Evolutionary conservation across 1,140 invertebrate genomes (phyloP), one percentile per base, ranked within the genome.

Genomic region (Olivierus martensii): DNA sequence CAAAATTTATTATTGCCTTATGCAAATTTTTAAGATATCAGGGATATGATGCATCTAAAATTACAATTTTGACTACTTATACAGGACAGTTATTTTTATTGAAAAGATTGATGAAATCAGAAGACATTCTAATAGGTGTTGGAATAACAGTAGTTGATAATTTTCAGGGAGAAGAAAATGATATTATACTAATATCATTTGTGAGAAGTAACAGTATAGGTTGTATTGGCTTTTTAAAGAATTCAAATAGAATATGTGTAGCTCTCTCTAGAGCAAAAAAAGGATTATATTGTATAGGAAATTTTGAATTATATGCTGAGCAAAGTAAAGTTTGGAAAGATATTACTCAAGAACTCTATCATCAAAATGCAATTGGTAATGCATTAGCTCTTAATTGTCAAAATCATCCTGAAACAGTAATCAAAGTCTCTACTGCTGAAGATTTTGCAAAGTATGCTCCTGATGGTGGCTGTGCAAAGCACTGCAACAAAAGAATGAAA

Each of bases 131-230:
- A 3, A 4, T 51, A n/a, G 45, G 41, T 19, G 48, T 61, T 15
- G 17, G 62, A 47, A 74, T 87, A 17, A 75, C 77, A 36, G 76
- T 78, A 5, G 77, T 90, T 2, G 87, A 91, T 65, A 87, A 84
- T 64, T 89, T 77, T 63, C 85, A 89, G 73, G 87, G 87, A 1
- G 81, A 89, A 66, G 87, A 92, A 68, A 83, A 79, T 38, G 79
- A 86, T 58, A 87, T 92, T 34, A 81, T 91, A 51, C 63, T 92
- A 3, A 63, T 91, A 11, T 90, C 87, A 0, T 68, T 91, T 2
- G 86, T 92, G 0, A 70, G 87, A 53, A 87, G 80, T 64, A 83
- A 83, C 62, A 54, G 66, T 6, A 68, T 78, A 6, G 72, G 73
- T 14, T 75, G 73, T 22, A 79, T 88, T 62, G 87, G 87, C 3